Base-by-base conservation (phyloP, 2,888 invertebrate species). In the Latrodectus elegans region DNA sequence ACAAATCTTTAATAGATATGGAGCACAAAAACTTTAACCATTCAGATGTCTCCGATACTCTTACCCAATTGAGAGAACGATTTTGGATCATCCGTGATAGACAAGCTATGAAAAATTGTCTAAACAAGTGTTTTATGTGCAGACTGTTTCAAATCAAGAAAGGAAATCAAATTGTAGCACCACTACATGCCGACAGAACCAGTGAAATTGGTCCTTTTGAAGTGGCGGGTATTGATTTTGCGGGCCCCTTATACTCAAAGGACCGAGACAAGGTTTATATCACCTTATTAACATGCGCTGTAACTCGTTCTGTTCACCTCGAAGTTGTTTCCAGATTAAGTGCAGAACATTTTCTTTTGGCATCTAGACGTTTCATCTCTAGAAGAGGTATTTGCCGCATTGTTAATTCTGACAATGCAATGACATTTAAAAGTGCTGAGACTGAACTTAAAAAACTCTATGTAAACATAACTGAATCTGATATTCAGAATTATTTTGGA, bases 281-380 rank as follows among this genome's bases (percentile, higher is more conserved):
- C 1, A 8, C 51, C 0, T 76, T 64, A 64, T 76, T 64, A 8
- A 76, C 49, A 6, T 64, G 64, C 49, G 64, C 64, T n/a, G 65
- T 76, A 8, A 76, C 64, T 0, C 49, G 15, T 3, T 52, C 68
- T 22, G 68, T 78, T 12, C 68, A 68, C 15, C 22, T 78, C 2
- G 68, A 78, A 52, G 22, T 78, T 8, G 55, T 78, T 6, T 52
- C 68, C 11, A 52, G 17, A 10, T 53, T 68, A 52, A 68, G 68
- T 14, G 17, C 78, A 8, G 52, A 67, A 52, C 52, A 52, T 53
- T 78, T 78, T 70, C 51, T 78, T n/a, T n/a, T n/a, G n/a, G n/a
- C n/a, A n/a, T n/a, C n/a, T n/a, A n/a, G n/a, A n/a, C n/a, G n/a
- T n/a, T n/a, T n/a, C n/a, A n/a, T n/a, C n/a, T n/a, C n/a, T n/a